Percentiles rank a stretch among this genome's conserved stretches.
phyloP scores from a whole-genome alignment of 2,113 vertebrate genomes.

The Hyaena hyaena region DNA sequence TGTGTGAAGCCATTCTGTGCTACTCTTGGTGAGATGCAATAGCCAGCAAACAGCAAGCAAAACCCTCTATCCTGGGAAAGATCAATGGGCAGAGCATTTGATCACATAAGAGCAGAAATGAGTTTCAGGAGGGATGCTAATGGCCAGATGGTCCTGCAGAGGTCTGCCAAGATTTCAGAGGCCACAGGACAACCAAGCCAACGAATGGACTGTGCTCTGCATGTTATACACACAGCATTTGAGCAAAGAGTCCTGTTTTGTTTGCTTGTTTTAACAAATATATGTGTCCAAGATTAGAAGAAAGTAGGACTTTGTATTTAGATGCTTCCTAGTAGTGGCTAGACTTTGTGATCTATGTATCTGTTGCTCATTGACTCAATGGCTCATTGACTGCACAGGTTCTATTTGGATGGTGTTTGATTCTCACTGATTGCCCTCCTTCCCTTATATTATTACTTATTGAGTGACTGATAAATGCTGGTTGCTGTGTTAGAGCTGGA shows the following conservation, averaged over 20 bases:
- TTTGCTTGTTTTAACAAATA: slow-evolving; percentile 29
- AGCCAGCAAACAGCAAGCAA: slow-evolving; percentile 51
- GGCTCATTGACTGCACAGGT: neutral
- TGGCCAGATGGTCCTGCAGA: slow-evolving; percentile 66
- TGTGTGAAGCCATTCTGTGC: neutral
- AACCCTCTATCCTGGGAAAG: neutral
- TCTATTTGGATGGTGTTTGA: neutral
- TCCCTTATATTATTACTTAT: neutral
- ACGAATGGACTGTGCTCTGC: neutral
- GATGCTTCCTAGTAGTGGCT: neutral
- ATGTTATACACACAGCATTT: neutral
- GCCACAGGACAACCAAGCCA: neutral
- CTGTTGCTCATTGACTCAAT: slow-evolving; percentile 12
- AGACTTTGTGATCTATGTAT: neutral
- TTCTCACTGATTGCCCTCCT: neutral
- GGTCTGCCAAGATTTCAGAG: slow-evolving; percentile 65
- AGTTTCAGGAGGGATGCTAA: slow-evolving; percentile 43
- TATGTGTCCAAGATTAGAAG: slow-evolving; percentile 1
- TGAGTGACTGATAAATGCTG: neutral
- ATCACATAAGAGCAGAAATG: slow-evolving; percentile 48
- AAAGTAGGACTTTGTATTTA: neutral
- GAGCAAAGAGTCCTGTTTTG: neutral
- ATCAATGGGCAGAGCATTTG: slow-evolving; percentile 44
- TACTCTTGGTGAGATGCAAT: neutral
- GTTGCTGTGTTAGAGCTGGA: neutral